Percentiles rank a stretch among this genome's conserved stretches.
Conservation (phyloP, 2,113 vertebrate genomes). For the Orycteropus afer region DNA sequence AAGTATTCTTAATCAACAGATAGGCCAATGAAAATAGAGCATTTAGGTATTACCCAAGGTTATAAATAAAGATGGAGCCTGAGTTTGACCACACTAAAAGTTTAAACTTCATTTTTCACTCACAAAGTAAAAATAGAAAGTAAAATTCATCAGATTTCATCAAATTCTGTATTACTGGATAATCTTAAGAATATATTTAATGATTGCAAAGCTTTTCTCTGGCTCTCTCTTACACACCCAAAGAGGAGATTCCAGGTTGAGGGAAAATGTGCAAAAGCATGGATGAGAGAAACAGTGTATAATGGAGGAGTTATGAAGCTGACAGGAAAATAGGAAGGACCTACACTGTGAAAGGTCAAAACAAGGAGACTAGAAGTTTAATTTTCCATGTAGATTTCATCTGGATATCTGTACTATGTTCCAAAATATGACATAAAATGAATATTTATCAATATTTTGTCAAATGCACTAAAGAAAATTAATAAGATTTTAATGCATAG, state of each 20-base stretch:
- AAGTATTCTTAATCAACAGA: background rate
- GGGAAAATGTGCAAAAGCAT: background rate
- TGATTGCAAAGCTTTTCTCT: background rate
- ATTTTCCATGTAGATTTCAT: background rate
- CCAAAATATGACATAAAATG: background rate
- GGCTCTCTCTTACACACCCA: background rate
- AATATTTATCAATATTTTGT: background rate
- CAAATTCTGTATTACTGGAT: background rate
- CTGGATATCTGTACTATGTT: background rate
- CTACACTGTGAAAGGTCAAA: background rate
- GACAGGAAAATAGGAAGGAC: background rate
- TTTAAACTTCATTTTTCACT: conserved; percentile 3
- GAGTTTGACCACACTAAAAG: background rate
- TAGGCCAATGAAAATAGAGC: background rate
- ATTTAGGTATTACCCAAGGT: background rate
- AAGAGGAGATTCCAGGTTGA: background rate
- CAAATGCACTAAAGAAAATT: background rate
- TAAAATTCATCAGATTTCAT: conserved; percentile 28
- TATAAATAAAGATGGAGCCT: background rate
- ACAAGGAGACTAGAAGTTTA: background rate
- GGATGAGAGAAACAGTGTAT: background rate
- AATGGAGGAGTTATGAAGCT: background rate
- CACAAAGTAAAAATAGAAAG: background rate
- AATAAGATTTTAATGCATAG: background rate
- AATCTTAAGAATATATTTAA: conserved; percentile 8